Base-by-base conservation (phyloP, 1,140 invertebrate genomes). In the Riptortus pedestris region DNA sequence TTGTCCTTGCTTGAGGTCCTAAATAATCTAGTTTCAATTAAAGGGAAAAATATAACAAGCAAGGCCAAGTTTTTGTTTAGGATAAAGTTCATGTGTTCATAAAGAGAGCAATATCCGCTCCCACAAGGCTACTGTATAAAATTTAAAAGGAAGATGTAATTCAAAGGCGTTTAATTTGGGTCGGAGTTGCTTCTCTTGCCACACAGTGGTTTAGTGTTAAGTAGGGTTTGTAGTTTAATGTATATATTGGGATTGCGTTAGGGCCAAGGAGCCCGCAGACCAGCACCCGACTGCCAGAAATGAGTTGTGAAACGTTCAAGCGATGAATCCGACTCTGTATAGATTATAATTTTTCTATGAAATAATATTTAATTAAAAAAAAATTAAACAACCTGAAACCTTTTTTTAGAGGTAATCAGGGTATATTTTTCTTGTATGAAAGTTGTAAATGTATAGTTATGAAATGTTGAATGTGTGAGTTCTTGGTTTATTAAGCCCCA, bases 261-360 rank as follows among this genome's bases (percentile, higher is more conserved):
- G 59, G 59, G 31, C 59, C 59, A 24, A 24, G 38, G n/a, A 43
- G 33, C 18, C 59, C 20, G 22, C 24, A 43, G 59, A 60, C 59
- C 59, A 60, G 59, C 59, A 45, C 31, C 31, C 31, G 38, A 33
- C 38, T 33, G 31, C 59, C 31, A 60, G 59, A 60, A 38, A 60
- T 20, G 59, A 60, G 59, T 60, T 60, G 59, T 60, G 59, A 60
- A 60, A 28, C 59, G 59, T 60, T 60, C 59, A 60, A 60, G 31
- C 38, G 59, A 60, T 60, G 59, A 60, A 38, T 60, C 59, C 59
- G 59, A 60, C 59, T 60, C 59, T 55, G 38, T 43, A 60, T 60
- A 60, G 59, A 60, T 60, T 60, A 59, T 60, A 60, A 60, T 60
- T 60, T 60, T 60, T 60, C 59, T 60, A 59, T n/a, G 9, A 59